Evolutionary conservation across 2,888 invertebrate species (phyloP).

Genomic region (Amphiduros pacificus): DNA sequence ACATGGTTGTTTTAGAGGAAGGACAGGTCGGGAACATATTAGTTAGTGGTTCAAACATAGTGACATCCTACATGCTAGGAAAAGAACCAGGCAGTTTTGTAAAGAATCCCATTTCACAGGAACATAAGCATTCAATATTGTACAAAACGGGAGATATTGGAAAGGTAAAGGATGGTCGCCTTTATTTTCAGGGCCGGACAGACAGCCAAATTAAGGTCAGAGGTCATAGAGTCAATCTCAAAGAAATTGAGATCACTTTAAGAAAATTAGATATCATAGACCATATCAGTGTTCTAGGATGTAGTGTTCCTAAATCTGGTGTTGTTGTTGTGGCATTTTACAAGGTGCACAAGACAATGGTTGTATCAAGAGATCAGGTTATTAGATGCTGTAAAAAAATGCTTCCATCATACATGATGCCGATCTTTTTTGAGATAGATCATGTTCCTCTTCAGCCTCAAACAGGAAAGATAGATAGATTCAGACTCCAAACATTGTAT

Average conservation of each 20-base stretch:
- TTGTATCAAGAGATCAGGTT: not conserved
- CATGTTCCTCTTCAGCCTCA: conserved; percentile 74
- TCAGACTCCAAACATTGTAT: conserved; percentile 63
- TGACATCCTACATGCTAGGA: conserved; percentile 69
- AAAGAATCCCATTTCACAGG: conserved; percentile 63
- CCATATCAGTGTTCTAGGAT: not conserved
- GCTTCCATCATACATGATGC: conserved; percentile 10
- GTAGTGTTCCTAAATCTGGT: conserved; percentile 58
- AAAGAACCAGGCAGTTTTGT: not conserved
- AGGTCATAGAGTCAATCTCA: conserved; percentile 82
- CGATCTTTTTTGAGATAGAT: conserved; percentile 62
- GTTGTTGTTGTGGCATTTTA: not conserved
- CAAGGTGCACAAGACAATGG: not conserved
- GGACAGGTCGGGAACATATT: conserved; percentile 81
- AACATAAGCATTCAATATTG: conserved; percentile 62
- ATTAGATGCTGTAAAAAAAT: not conserved
- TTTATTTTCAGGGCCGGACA: conserved; percentile 75
- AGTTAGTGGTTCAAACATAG: conserved; percentile 79
- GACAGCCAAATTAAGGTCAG: conserved; percentile 69
- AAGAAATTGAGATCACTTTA: conserved; percentile 72
- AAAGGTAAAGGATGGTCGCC: conserved; percentile 69
- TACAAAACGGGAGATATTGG: conserved; percentile 87
- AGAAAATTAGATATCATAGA: not conserved
- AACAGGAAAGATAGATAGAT: conserved; percentile 85
- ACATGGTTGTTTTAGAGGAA: conserved; percentile 70